Conservation (phyloP, 1,140 invertebrate species). For the Schlechtendalia chinensis region DNA sequence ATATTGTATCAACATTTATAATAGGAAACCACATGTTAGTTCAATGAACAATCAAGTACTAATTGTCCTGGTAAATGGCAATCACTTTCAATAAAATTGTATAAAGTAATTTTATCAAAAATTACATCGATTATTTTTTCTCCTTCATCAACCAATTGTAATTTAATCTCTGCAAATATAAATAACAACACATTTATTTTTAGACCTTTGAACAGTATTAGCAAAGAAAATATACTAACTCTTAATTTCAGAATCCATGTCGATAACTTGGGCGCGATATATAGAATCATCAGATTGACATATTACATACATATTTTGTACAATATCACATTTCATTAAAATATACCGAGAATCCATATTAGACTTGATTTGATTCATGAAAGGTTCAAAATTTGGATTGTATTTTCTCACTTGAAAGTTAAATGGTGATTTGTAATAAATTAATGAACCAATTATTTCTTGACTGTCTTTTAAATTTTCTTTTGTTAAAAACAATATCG, state of each 20-base stretch:
- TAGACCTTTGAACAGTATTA: neutral
- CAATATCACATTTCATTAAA: slow-evolving; percentile 27
- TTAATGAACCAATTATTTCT: slow-evolving; percentile 14
- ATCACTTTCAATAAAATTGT: slow-evolving; percentile 38
- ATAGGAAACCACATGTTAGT: slow-evolving; percentile 42
- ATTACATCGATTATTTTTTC: slow-evolving; percentile 16
- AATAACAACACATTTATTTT: neutral
- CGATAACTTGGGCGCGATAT: slow-evolving; percentile 33
- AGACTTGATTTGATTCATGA: slow-evolving; percentile 9
- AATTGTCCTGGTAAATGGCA: slow-evolving; percentile 10
- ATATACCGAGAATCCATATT: neutral
- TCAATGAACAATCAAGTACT: slow-evolving; percentile 36
- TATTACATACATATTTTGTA: slow-evolving; percentile 42
- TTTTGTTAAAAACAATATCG: slow-evolving; percentile 4
- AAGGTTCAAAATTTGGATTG: slow-evolving; percentile 25
- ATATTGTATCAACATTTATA: neutral
- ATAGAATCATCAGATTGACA: neutral
- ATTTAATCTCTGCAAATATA: slow-evolving; percentile 32
- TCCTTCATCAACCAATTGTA: slow-evolving; percentile 32
- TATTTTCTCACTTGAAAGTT: slow-evolving; percentile 18
- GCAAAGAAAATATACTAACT: slow-evolving; percentile 10
- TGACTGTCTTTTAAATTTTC: neutral
- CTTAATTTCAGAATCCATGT: slow-evolving; percentile 15
- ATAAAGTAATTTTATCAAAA: slow-evolving; percentile 28
- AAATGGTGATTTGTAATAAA: slow-evolving; percentile 33